A percentile compares a stretch with the other conserved stretches of the same genome.
Evolutionary conservation across 2,113 vertebrate genomes (phyloP).

Genomic region (Gambusia holbrooki): DNA sequence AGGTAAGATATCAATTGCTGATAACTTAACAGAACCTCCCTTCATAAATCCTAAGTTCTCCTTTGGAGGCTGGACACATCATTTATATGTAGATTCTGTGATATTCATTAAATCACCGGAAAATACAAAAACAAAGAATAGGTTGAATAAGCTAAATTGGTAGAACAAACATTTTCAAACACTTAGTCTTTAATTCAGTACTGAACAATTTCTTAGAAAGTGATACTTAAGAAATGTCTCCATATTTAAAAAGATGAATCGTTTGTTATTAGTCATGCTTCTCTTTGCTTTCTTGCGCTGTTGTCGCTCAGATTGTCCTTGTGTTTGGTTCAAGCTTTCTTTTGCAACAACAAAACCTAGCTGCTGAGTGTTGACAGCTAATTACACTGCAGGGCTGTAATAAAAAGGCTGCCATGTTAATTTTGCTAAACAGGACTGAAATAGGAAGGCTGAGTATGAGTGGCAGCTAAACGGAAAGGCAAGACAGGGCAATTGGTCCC

Average conservation of each 20-base stretch:
- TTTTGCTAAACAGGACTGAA: constrained; percentile 43
- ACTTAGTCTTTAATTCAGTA: background rate
- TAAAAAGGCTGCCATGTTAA: constrained; percentile 59
- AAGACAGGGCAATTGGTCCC: constrained; percentile 43
- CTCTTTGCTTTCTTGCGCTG: constrained; percentile 10
- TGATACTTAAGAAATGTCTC: background rate
- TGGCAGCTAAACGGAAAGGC: constrained; percentile 60
- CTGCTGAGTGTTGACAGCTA: constrained; percentile 58
- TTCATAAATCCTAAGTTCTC: too few species aligned
- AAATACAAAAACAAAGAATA: too few species aligned
- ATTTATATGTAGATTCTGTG: too few species aligned
- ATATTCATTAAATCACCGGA: too few species aligned
- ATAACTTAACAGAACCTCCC: too few species aligned
- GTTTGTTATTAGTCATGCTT: constrained; percentile 18
- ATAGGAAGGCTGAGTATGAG: constrained; percentile 38
- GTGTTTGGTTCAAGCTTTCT: constrained; percentile 11
- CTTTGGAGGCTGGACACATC: too few species aligned
- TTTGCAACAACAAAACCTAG: constrained; percentile 43
- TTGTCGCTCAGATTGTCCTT: constrained; percentile 27
- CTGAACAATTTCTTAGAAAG: background rate
- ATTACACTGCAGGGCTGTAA: constrained; percentile 58
- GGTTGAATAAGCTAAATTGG: background rate
- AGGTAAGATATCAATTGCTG: too few species aligned
- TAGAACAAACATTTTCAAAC: background rate
- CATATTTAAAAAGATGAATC: background rate